phyloP scores from a whole-genome alignment of 1,140 invertebrate genomes.

The Eufriesea mexicana region DNA sequence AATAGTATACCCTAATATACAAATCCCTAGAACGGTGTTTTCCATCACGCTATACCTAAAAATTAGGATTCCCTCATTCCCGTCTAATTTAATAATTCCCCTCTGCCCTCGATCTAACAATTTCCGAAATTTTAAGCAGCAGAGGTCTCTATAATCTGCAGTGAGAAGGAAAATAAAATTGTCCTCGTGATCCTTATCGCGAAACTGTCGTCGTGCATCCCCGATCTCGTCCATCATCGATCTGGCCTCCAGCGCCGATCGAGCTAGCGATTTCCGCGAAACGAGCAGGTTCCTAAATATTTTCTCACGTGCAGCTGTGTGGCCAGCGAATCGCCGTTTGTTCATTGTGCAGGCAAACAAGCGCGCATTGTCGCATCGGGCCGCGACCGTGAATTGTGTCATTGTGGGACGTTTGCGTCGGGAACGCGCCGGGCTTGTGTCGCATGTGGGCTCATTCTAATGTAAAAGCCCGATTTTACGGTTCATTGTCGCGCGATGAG shows the following conservation, averaged over 20 bases:
- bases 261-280: neutral
- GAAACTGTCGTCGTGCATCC: neutral
- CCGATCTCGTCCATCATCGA: neutral
- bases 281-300: constrained; percentile 16
- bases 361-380: constrained; percentile 53
- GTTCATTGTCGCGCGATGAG: constrained; percentile 42
- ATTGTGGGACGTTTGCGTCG: constrained; percentile 59
- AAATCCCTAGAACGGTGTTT: too few species aligned
- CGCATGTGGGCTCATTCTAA: constrained; percentile 71
- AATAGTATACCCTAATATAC: too few species aligned
- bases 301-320: constrained; percentile 62
- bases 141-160: too few species aligned
- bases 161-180: too few species aligned
- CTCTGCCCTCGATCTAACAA: too few species aligned
- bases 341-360: constrained; percentile 58
- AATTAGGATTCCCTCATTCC: too few species aligned
- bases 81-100: too few species aligned
- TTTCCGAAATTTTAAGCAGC: too few species aligned
- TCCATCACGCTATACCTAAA: too few species aligned
- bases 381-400: constrained; percentile 62
- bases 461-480: constrained; percentile 44
- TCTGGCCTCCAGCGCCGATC: neutral
- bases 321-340: constrained; percentile 40
- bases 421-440: constrained; percentile 39
- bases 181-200: too few species aligned